A percentile compares a stretch with the other conserved stretches of the same genome.
phyloP scores from a whole-genome alignment of 2,797 vertebrate species.

The Sparus aurata region DNA sequence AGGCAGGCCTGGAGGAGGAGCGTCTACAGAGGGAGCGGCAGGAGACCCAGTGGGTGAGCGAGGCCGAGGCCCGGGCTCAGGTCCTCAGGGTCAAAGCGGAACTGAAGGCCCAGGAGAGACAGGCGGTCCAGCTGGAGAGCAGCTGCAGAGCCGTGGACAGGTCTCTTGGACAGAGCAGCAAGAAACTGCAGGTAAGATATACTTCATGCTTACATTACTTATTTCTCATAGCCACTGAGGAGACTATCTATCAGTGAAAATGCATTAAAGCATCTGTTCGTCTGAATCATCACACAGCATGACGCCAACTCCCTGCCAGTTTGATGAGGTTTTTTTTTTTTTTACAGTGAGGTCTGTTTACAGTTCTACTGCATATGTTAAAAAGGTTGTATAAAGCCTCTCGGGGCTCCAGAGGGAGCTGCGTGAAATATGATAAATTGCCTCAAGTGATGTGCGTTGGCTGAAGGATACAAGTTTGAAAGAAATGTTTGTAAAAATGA shows the following conservation, averaged over 20 bases:
- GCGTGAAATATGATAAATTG: neutral
- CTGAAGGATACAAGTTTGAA: neutral
- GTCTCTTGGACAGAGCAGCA: conserved; percentile 93
- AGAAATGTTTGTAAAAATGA: neutral
- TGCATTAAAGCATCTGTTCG: conserved; percentile 21
- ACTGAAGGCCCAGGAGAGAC: conserved; percentile 93
- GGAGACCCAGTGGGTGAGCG: conserved; percentile 92
- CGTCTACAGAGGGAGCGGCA: conserved; percentile 91
- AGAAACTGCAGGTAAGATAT: conserved; percentile 90
- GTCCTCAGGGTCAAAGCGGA: conserved; percentile 92
- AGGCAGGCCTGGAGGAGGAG: conserved; percentile 92
- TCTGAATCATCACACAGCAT: neutral
- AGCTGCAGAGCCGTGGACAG: conserved; percentile 95
- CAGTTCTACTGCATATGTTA: neutral
- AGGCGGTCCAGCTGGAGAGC: conserved; percentile 93
- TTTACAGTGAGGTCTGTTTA: neutral
- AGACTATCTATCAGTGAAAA: conserved; percentile 14
- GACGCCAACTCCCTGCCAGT: conserved; percentile 8
- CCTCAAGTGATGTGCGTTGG: neutral
- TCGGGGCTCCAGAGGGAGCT: neutral
- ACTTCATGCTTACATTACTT: neutral
- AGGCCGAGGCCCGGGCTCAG: conserved; percentile 93
- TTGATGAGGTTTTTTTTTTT: neutral
- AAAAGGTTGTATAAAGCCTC: neutral
- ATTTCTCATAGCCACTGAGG: neutral